phyloP scores from a whole-genome alignment of 2,888 invertebrate genomes.

The Serripes groenlandicus region DNA sequence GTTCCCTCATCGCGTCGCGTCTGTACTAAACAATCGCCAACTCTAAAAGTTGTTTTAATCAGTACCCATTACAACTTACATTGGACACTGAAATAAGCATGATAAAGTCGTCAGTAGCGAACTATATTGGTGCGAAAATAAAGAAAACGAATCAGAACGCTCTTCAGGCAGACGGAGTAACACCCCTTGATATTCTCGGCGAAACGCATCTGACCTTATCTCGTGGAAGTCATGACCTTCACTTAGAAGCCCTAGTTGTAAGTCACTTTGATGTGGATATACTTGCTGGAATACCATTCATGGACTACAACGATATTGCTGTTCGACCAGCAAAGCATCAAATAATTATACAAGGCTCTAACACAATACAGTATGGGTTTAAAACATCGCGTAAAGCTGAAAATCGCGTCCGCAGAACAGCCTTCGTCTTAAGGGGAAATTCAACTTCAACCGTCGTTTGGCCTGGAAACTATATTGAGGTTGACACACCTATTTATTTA shows the following conservation, averaged over 20 bases:
- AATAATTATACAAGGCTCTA: neutral
- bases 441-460: conserved; percentile 31
- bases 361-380: conserved; percentile 15
- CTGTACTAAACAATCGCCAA: too few species aligned
- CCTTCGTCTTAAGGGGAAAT: neutral
- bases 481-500: neutral
- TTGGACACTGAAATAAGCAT: conserved; percentile 25
- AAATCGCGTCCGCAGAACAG: conserved; percentile 35
- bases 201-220: conserved; percentile 23
- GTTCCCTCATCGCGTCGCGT: too few species aligned
- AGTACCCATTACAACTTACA: neutral
- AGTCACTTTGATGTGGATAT: conserved; percentile 55
- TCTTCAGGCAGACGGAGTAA: conserved; percentile 40
- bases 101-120: conserved; percentile 13
- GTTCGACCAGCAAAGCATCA: conserved; percentile 51
- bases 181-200: conserved; percentile 17
- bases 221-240: neutral
- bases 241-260: conserved; percentile 22
- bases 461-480: conserved; percentile 53
- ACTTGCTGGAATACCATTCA: conserved; percentile 66
- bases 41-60: neutral
- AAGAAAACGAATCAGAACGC: conserved; percentile 37
- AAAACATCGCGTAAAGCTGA: neutral
- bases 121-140: conserved; percentile 17
- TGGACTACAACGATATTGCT: conserved; percentile 67